phyloP scores from a whole-genome alignment of 2,113 vertebrate species.

The Passer montanus region DNA sequence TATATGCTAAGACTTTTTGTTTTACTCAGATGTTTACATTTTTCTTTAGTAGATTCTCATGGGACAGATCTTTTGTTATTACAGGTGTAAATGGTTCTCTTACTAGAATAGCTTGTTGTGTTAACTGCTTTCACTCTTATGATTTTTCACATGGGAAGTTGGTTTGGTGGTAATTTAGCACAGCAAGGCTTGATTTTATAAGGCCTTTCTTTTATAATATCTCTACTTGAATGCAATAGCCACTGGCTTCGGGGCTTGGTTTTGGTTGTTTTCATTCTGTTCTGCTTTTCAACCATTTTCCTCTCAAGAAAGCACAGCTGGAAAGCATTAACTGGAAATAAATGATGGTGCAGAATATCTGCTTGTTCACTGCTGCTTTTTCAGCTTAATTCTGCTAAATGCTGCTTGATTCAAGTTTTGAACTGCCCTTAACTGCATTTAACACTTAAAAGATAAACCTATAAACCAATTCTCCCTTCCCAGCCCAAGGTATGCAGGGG shows the following conservation, averaged over 20 bases:
- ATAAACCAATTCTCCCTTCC: neutral
- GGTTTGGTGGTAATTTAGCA: neutral
- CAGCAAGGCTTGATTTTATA: neutral
- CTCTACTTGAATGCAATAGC: neutral
- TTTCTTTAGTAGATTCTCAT: neutral
- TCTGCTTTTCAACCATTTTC: neutral
- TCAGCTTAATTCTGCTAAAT: neutral
- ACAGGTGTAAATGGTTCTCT: neutral
- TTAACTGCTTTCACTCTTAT: neutral
- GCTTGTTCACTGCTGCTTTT: slow-evolving; percentile 5
- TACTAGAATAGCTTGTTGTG: neutral
- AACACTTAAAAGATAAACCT: neutral
- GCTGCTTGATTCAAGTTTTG: neutral
- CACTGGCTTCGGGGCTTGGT: neutral
- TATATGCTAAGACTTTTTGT: neutral
- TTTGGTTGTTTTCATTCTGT: slow-evolving; percentile 6
- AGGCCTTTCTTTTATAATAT: neutral
- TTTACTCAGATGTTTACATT: neutral
- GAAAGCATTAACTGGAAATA: slow-evolving; percentile 9
- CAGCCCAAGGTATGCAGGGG: neutral
- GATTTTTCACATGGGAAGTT: neutral
- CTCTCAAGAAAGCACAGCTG: slow-evolving; percentile 17
- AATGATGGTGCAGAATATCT: slow-evolving; percentile 19
- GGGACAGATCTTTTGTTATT: neutral
- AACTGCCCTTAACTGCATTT: neutral